A percentile compares a stretch with the other conserved stretches of the same genome.
Conservation (phyloP, 2,113 vertebrate genomes). For the Sturnira hondurensis region DNA sequence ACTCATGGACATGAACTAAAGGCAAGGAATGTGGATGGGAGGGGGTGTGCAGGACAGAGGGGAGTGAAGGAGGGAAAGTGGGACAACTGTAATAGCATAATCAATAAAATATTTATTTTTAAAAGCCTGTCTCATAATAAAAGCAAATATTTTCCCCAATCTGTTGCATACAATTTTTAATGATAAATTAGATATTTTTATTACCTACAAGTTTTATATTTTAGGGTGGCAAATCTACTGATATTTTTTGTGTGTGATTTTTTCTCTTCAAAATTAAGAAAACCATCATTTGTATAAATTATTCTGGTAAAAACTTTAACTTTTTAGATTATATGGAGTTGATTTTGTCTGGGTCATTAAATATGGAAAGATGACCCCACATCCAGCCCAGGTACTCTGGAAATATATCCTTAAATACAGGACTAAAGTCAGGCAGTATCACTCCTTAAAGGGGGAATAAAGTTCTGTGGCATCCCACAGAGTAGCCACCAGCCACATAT, state of each 20-base stretch:
- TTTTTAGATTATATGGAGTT: neutral
- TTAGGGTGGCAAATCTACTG: neutral
- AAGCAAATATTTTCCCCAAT: neutral
- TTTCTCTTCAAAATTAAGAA: constrained; percentile 40
- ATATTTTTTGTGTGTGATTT: neutral
- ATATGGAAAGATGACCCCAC: neutral
- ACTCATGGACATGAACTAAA: no score
- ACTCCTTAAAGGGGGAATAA: neutral
- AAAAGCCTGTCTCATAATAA: neutral
- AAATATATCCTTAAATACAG: neutral
- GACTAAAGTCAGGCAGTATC: neutral
- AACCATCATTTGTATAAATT: neutral
- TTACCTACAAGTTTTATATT: constrained; percentile 14
- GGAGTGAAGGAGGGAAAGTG: no score
- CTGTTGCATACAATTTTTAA: neutral
- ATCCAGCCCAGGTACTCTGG: neutral
- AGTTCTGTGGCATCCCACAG: neutral
- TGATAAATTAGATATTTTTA: constrained; percentile 46
- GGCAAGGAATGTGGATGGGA: no score
- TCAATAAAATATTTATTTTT: no score
- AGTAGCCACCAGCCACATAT: neutral
- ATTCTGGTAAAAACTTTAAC: constrained; percentile 18
- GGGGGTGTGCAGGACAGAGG: no score
- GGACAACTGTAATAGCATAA: no score
- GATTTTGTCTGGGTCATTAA: neutral